phyloP scores from a whole-genome alignment of 2,113 vertebrate species.

The Onychostruthus taczanowskii region DNA sequence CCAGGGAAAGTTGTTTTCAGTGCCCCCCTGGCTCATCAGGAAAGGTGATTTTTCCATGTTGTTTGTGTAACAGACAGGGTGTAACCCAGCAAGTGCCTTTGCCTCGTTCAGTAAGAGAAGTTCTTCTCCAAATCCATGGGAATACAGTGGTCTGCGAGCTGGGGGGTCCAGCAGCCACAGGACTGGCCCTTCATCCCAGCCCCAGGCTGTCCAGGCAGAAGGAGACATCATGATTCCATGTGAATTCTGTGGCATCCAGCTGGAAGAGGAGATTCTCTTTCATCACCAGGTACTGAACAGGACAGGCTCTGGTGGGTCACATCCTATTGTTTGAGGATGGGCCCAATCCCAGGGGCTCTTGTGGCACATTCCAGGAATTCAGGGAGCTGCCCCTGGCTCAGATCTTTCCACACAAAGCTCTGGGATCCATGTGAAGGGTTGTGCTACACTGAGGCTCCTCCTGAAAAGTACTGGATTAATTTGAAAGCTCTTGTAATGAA shows the following conservation, averaged over 20 bases:
- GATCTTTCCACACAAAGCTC: neutral
- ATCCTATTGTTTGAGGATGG: rapidly evolving
- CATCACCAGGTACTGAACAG: conserved; percentile 88
- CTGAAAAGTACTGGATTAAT: neutral
- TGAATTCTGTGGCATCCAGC: conserved; percentile 91
- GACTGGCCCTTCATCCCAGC: conserved; percentile 65
- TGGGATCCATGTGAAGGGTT: neutral
- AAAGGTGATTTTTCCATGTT: neutral
- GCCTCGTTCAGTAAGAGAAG: conserved; percentile 83
- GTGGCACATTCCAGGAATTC: neutral
- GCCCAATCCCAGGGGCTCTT: neutral
- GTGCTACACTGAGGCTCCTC: neutral
- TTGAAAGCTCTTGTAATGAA: neutral
- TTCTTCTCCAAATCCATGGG: conserved; percentile 56
- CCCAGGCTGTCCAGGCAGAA: conserved; percentile 61
- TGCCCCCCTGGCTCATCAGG: neutral
- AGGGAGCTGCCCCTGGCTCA: neutral
- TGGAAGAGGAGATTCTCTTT: conserved; percentile 89
- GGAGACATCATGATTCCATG: conserved; percentile 86
- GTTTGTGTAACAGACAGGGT: conserved; percentile 83
- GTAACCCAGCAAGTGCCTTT: conserved; percentile 87
- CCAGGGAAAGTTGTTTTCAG: neutral
- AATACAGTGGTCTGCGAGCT: neutral
- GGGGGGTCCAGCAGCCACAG: neutral
- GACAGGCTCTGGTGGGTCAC: no score